Conservation (phyloP, 2,797 vertebrate species). For the Lophius americanus region DNA sequence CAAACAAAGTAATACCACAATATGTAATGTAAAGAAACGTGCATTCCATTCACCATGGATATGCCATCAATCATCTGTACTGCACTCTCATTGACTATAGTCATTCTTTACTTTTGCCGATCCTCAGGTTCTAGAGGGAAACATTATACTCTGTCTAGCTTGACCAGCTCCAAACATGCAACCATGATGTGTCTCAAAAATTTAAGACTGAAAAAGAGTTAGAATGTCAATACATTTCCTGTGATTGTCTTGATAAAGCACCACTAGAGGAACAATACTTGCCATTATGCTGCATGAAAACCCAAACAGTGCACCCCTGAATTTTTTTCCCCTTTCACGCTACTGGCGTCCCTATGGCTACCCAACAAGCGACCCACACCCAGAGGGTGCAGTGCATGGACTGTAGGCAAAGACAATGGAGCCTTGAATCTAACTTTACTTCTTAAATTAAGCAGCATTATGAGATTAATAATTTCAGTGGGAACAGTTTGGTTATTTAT, state of each 20-base stretch:
- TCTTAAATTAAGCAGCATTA: slow-evolving; percentile 39
- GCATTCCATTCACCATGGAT: slow-evolving; percentile 17
- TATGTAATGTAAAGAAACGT: slow-evolving; percentile 15
- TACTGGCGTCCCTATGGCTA: slow-evolving; percentile 45
- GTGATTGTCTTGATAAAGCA: slow-evolving; percentile 39
- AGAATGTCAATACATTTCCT: slow-evolving; percentile 49
- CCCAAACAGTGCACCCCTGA: slow-evolving; percentile 49
- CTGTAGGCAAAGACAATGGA: slow-evolving; percentile 40
- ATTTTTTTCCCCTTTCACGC: slow-evolving; percentile 57
- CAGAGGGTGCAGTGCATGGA: slow-evolving; percentile 37
- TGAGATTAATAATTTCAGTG: slow-evolving; percentile 40
- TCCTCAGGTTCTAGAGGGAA: slow-evolving; percentile 38
- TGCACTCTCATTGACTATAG: slow-evolving; percentile 27
- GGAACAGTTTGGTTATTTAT: slow-evolving; percentile 51
- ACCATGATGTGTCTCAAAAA: slow-evolving; percentile 43
- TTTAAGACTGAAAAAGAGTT: slow-evolving; percentile 48
- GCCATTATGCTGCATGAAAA: slow-evolving; percentile 57
- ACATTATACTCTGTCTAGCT: slow-evolving; percentile 48
- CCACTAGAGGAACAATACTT: slow-evolving; percentile 59
- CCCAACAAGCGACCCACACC: slow-evolving; percentile 31
- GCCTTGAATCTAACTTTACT: slow-evolving; percentile 50
- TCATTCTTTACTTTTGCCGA: slow-evolving; percentile 46
- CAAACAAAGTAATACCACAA: slow-evolving; percentile 24
- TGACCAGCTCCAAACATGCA: slow-evolving; percentile 33
- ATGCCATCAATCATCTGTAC: slow-evolving; percentile 30